Conservation (phyloP, 1,140 invertebrate genomes). For the Rhopalosiphum maidis region DNA sequence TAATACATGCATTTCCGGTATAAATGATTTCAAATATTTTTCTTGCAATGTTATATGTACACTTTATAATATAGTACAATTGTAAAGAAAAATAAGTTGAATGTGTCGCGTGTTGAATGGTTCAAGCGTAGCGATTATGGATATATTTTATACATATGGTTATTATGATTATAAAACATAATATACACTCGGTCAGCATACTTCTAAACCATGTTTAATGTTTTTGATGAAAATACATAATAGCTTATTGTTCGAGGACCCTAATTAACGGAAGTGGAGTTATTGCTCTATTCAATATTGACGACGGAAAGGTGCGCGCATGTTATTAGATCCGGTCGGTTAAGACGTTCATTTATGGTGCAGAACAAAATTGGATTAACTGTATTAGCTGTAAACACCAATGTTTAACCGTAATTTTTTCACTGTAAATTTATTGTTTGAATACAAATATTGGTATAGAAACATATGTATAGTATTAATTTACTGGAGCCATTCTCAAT, state of each 20-base stretch:
- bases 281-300: background rate
- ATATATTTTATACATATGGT: background rate
- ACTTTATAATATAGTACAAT: background rate
- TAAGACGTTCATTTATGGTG: background rate
- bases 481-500: background rate
- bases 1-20: background rate
- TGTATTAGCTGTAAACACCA: background rate
- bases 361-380: background rate
- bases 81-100: background rate
- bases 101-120: background rate
- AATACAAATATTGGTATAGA: background rate
- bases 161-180: constrained; percentile 2
- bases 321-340: constrained; percentile 16
- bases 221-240: background rate
- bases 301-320: background rate
- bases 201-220: background rate
- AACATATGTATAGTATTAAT: background rate
- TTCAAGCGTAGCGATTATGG: background rate
- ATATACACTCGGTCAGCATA: background rate
- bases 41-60: background rate
- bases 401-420: background rate
- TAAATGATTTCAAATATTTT: background rate
- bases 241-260: constrained; percentile 27
- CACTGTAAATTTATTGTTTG: background rate
- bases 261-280: background rate